Conservation (phyloP, 2,888 invertebrate species). For the Gastrophysa polygoni region DNA sequence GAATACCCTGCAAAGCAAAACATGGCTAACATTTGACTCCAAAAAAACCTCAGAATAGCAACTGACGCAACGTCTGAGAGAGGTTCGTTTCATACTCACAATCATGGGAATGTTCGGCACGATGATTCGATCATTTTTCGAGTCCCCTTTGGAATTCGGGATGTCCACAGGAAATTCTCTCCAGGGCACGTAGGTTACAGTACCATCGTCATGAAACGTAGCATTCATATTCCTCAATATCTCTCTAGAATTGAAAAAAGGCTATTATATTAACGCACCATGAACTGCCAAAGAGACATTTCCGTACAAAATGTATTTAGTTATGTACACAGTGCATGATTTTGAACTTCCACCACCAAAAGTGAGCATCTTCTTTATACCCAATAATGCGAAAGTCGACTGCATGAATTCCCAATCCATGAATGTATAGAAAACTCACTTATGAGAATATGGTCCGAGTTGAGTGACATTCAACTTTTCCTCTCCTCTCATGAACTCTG, state of each 20-base stretch:
- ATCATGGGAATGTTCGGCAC: conserved; percentile 75
- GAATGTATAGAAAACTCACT: conserved; percentile 62
- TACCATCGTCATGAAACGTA: conserved; percentile 67
- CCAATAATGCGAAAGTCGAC: too few relatives aligned
- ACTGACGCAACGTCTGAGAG: too few relatives aligned
- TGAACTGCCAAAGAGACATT: too few relatives aligned
- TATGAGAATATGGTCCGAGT: conserved; percentile 83
- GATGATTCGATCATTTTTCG: conserved; percentile 64
- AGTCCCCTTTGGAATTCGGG: conserved; percentile 71
- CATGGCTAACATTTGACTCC: too few relatives aligned
- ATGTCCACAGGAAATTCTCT: conserved; percentile 65
- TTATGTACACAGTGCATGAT: too few relatives aligned
- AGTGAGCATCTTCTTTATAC: too few relatives aligned
- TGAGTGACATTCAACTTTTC: conserved; percentile 73
- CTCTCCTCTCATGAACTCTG: conserved; percentile 68
- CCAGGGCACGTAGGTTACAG: conserved; percentile 69
- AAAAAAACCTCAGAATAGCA: too few relatives aligned
- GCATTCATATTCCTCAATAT: conserved; percentile 70
- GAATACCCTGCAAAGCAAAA: conserved; percentile 64
- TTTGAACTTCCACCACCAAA: too few relatives aligned
- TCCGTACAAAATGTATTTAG: too few relatives aligned
- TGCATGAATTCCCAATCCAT: too few relatives aligned
- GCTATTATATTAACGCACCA: too few relatives aligned
- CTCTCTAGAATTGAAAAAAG: too few relatives aligned
- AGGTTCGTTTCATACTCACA: conserved; percentile 65